A percentile compares a stretch with the other conserved stretches of the same genome.
Conservation (phyloP, 2,797 vertebrate genomes). For the Sciurus vulgaris region DNA sequence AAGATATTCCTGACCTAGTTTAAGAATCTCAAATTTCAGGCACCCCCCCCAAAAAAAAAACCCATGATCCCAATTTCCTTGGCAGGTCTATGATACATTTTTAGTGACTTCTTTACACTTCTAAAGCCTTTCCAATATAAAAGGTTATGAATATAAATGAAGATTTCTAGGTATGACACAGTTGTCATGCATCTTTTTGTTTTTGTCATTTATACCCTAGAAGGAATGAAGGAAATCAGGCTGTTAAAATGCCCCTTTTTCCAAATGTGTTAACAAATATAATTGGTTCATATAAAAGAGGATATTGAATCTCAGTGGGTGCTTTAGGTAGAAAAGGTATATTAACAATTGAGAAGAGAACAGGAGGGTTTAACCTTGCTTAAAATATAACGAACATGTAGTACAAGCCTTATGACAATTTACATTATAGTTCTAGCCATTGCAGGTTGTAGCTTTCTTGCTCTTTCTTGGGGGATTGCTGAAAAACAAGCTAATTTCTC, state of each 20-base stretch:
- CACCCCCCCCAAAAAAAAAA: not conserved
- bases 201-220: conserved; percentile 34
- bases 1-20: conserved; percentile 74
- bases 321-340: conserved; percentile 43
- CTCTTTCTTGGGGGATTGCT: conserved; percentile 15
- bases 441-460: not conserved
- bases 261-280: conserved; percentile 42
- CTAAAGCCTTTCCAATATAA: conserved; percentile 61
- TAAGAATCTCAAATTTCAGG: conserved; percentile 69
- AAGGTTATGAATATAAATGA: conserved; percentile 64
- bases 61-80: conserved; percentile 42
- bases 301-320: conserved; percentile 1
- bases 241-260: conserved; percentile 55
- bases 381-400: conserved; percentile 8
- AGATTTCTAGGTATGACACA: conserved; percentile 46
- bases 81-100: conserved; percentile 53
- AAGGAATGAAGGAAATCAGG: conserved; percentile 34
- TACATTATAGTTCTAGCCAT: not conserved
- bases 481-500: not conserved
- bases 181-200: conserved; percentile 57
- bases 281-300: conserved; percentile 48
- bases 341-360: conserved; percentile 48
- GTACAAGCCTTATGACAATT: not conserved
- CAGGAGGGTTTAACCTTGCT: not conserved
- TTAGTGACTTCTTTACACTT: conserved; percentile 49